Conservation (phyloP, 1,140 invertebrate species). For the Halotydeus destructor region DNA sequence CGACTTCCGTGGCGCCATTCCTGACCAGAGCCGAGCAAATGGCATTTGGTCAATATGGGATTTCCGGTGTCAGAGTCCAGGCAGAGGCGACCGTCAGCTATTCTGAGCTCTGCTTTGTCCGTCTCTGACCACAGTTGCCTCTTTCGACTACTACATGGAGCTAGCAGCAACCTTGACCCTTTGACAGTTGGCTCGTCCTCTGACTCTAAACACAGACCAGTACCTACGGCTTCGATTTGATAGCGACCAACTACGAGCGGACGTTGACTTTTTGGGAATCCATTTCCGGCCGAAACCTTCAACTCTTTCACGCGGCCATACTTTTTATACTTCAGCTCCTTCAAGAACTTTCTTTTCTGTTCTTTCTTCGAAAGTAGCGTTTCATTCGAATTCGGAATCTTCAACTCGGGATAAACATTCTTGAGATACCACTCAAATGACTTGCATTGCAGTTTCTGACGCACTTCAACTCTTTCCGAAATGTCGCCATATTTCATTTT, state of each 20-base stretch:
- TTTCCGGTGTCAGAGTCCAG: slow-evolving; percentile 42
- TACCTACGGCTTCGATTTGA: slow-evolving; percentile 43
- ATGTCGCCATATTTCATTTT: slow-evolving; percentile 54
- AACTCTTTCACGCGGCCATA: slow-evolving; percentile 13
- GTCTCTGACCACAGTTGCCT: slow-evolving; percentile 71
- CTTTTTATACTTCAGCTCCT: slow-evolving; percentile 29
- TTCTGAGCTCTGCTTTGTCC: slow-evolving; percentile 55
- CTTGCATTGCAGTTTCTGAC: slow-evolving; percentile 52
- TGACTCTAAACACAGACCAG: slow-evolving; percentile 48
- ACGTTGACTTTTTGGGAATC: slow-evolving; percentile 2
- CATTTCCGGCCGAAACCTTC: slow-evolving; percentile 8
- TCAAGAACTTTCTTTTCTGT: slow-evolving; percentile 40
- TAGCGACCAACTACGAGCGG: slow-evolving; percentile 15
- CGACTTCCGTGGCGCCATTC: slow-evolving; percentile 55
- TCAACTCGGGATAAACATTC: slow-evolving; percentile 65
- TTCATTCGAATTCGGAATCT: slow-evolving; percentile 18
- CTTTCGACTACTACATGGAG: slow-evolving; percentile 37
- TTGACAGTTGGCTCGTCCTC: slow-evolving; percentile 55
- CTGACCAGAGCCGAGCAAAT: slow-evolving; percentile 68
- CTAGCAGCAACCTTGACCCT: slow-evolving; percentile 44
- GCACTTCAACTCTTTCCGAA: slow-evolving; percentile 40
- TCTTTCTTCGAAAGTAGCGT: slow-evolving; percentile 21
- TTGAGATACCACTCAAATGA: slow-evolving; percentile 85
- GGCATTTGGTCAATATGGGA: slow-evolving; percentile 63
- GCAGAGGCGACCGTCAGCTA: slow-evolving; percentile 62